These are phyloP conservation scores for Syngnathus rostellatus DNA, from an alignment of 2,797 vertebrate genomes.

Conservation along the genomic window DNA sequence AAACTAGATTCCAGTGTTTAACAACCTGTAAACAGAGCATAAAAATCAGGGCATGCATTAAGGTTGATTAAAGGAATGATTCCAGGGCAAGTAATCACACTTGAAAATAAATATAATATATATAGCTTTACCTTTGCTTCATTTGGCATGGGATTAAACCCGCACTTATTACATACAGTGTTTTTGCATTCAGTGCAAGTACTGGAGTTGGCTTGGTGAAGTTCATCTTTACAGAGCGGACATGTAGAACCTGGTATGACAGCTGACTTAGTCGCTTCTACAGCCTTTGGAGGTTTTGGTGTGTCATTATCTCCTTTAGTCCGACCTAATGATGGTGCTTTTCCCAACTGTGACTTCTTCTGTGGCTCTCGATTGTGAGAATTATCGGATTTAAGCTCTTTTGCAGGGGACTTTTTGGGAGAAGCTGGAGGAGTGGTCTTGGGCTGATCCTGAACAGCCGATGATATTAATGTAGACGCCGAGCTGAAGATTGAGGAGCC, in stretches of 20 bases:
- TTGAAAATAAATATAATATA: not conserved
- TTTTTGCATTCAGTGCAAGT: conserved; percentile 89
- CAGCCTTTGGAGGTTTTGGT: conserved; percentile 30
- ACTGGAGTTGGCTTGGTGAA: conserved; percentile 84
- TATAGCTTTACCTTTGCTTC: conserved; percentile 65
- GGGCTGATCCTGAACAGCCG: conserved; percentile 68
- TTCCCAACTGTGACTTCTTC: conserved; percentile 61
- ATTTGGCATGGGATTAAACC: conserved; percentile 86
- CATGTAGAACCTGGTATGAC: conserved; percentile 61
- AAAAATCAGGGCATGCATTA: not conserved
- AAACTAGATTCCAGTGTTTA: not conserved
- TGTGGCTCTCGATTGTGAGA: conserved; percentile 42
- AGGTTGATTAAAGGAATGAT: not conserved
- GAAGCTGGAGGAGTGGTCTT: conserved; percentile 58
- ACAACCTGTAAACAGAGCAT: not conserved
- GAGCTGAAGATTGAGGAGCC: conserved; percentile 91
- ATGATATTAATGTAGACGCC: conserved; percentile 86
- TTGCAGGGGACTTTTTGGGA: conserved; percentile 62
- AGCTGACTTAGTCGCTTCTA: conserved; percentile 37
- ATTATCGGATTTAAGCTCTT: conserved; percentile 48
- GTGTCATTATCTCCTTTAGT: conserved; percentile 31
- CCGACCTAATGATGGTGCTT: conserved; percentile 33
- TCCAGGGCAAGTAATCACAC: not conserved
- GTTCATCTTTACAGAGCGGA: conserved; percentile 82
- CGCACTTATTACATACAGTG: conserved; percentile 88